Evolutionary conservation across 2,888 invertebrate species (phyloP), one percentile per base, ranked within the genome.

Genomic region (Eulithis prunata): DNA sequence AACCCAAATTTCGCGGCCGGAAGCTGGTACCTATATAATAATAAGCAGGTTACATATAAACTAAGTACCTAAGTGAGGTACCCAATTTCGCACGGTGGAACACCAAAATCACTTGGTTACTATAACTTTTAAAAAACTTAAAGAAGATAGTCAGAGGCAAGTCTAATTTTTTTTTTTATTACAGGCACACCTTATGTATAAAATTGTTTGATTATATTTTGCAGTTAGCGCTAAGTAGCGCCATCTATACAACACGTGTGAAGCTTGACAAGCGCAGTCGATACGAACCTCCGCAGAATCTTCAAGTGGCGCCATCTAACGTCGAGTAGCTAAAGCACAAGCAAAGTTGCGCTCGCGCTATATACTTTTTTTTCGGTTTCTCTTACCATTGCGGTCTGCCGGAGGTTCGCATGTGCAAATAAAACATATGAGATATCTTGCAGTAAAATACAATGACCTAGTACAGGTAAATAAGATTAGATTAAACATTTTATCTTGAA

Each of bases 321-420:
- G 69, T 69, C 64, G 69, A 58, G 70, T 69, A 75, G 73, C 70
- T 73, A 74, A 83, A 86, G 82, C 80, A 75, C 73, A 89, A 88
- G 88, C 85, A 84, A 82, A 13, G 10, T 63, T 57, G 61, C 69
- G 70, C 67, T 70, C 67, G 76, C 77, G 75, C 73, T 67, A 69
- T 62, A 57, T 58, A 56, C 43, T 59, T 62, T 58, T 56, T 67
- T 55, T 70, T 75, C 68, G 56, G 8, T 77, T 76, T 78, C 38
- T 84, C 92, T 92, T 90, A 92, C 92, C 92, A 90, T 83, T 69
- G 87, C 82, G 79, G 89, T 89, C 91, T 92, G 90, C 87, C 88
- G 88, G 83, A 84, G 82, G 90, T 75, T 81, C 82, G 92, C 92
- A 91, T 91, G 91, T 84, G 90, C 87, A 91, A 82, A 91, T 86